Percentiles rank a stretch among this genome's conserved stretches.
phyloP scores from a whole-genome alignment of 2,797 vertebrate genomes.

The Halcyon badia region DNA sequence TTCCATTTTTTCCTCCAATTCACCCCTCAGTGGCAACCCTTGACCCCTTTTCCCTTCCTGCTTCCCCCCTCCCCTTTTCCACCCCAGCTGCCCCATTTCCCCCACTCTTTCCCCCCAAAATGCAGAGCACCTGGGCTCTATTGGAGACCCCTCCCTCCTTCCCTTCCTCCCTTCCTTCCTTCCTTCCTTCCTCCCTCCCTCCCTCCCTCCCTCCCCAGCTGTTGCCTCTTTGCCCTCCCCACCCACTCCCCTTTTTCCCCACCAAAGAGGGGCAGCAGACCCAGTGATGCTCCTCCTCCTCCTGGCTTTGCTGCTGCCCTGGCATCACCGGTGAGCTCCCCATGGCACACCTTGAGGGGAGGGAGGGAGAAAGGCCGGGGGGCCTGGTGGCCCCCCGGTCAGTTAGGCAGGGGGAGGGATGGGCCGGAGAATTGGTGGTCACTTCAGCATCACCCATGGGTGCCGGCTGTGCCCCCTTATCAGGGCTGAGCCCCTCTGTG shows the following conservation, averaged over 20 bases:
- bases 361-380: neutral
- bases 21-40: neutral
- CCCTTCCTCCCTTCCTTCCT: neutral
- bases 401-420: neutral
- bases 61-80: neutral
- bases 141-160: neutral
- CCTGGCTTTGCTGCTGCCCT: accelerated
- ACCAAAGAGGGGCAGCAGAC: accelerated
- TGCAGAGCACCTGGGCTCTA: accelerated
- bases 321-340: accelerated
- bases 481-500: neutral
- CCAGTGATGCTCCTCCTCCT: neutral
- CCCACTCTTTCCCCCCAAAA: accelerated
- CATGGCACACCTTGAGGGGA: too few species aligned
- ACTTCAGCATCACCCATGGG: accelerated
- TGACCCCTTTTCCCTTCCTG: neutral
- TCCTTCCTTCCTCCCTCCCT: neutral
- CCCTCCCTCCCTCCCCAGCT: neutral
- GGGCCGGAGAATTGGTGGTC: too few species aligned
- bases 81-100: accelerated
- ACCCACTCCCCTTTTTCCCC: accelerated
- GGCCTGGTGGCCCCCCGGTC: neutral
- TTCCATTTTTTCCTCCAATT: accelerated
- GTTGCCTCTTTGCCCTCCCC: neutral
- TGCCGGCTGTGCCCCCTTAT: accelerated